A percentile compares a stretch with the other conserved stretches of the same genome.
phyloP scores from a whole-genome alignment of 2,113 vertebrate genomes.

The Phasianus colchicus region DNA sequence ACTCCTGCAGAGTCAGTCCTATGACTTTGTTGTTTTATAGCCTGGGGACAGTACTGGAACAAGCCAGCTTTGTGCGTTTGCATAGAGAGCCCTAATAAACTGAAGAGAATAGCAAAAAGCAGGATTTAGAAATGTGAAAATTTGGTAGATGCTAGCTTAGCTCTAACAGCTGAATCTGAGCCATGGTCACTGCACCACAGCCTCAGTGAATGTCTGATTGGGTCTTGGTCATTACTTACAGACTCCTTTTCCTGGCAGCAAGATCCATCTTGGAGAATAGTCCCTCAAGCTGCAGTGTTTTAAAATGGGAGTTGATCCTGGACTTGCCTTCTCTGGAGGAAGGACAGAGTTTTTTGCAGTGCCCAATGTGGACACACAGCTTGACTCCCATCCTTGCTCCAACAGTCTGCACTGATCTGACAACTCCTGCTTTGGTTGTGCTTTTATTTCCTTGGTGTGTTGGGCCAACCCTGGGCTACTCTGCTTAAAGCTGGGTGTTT shows the following conservation, averaged over 20 bases:
- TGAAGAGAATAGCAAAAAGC: background rate
- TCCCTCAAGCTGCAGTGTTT: background rate
- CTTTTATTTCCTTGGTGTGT: background rate
- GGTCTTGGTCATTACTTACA: background rate
- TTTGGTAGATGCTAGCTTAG: background rate
- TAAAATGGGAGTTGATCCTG: background rate
- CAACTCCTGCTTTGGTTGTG: background rate
- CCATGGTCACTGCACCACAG: background rate
- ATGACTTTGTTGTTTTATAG: background rate
- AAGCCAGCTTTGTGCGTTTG: background rate
- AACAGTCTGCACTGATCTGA: background rate
- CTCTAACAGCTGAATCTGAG: background rate
- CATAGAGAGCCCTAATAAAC: background rate
- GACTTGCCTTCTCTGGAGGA: background rate
- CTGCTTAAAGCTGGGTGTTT: background rate
- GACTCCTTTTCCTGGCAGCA: background rate
- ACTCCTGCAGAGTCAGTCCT: background rate
- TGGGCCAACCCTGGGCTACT: background rate
- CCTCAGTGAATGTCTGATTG: rapidly evolving
- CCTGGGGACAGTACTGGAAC: background rate
- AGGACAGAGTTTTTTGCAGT: background rate
- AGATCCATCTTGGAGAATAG: background rate
- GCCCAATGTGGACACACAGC: rapidly evolving
- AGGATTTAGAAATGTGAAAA: background rate
- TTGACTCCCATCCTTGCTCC: background rate